phyloP scores from a whole-genome alignment of 1,140 invertebrate species.

The Ceratina australensis region DNA sequence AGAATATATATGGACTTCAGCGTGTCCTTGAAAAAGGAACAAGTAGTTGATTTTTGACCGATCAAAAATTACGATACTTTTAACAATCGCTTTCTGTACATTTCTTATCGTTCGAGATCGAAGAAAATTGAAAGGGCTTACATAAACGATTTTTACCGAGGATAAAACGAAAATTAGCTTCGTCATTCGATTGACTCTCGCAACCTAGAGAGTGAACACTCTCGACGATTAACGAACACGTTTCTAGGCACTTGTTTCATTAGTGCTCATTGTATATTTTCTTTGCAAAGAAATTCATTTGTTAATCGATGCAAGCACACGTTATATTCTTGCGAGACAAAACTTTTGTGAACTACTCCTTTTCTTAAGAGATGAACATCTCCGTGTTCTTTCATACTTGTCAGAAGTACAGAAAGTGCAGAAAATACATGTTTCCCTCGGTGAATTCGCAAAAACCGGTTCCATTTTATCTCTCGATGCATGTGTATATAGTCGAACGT shows the following conservation, averaged over 20 bases:
- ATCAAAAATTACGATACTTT: not conserved
- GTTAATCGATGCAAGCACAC: no score
- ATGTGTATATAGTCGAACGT: not conserved
- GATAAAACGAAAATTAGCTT: not conserved
- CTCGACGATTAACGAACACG: not conserved
- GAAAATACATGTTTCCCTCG: not conserved
- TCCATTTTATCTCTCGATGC: constrained; percentile 29
- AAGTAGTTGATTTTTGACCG: not conserved
- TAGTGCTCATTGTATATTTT: not conserved
- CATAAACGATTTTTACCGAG: not conserved
- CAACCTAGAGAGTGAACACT: not conserved
- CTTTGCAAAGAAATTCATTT: not conserved
- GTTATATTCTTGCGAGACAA: no score
- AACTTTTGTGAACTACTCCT: not conserved
- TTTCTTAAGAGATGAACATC: not conserved
- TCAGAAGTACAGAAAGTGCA: not conserved
- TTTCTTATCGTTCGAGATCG: no score
- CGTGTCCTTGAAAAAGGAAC: no score
- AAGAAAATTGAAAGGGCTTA: constrained; percentile 3
- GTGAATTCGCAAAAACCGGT: constrained; percentile 26
- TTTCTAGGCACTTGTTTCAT: not conserved
- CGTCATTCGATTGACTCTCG: constrained; percentile 11
- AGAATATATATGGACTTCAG: no score
- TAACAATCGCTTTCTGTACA: not conserved
- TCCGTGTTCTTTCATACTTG: constrained; percentile 8